These are phyloP conservation scores for Lasioglossum calceatum DNA, from an alignment of 2,888 invertebrate species.

Conservation along the genomic window DNA sequence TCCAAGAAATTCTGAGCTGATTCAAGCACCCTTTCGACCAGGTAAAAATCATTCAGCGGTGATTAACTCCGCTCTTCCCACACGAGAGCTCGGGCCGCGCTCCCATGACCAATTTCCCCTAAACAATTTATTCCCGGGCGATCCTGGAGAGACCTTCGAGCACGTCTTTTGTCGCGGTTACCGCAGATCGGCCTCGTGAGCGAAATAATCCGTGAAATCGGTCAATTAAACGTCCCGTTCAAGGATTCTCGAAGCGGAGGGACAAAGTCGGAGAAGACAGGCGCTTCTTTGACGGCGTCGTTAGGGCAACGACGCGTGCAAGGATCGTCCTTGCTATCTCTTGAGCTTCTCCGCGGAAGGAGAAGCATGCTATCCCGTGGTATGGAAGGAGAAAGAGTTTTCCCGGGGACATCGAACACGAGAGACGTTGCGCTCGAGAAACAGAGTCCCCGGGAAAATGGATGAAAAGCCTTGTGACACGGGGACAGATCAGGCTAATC, in stretches of 20 bases:
- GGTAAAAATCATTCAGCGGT: background rate
- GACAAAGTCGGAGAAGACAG: conserved; percentile 33
- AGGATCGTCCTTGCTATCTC: conserved; percentile 46
- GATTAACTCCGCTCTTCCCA: background rate
- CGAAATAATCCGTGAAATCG: conserved; percentile 76
- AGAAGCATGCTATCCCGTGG: background rate
- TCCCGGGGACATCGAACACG: background rate
- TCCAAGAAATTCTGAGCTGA: background rate
- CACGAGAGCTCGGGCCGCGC: background rate
- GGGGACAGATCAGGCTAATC: conserved; percentile 66
- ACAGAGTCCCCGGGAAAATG: conserved; percentile 22
- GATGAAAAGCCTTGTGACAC: conserved; percentile 47
- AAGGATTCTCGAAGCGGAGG: conserved; percentile 39
- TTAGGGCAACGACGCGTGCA: conserved; percentile 65
- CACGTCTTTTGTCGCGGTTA: conserved; percentile 13
- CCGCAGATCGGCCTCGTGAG: background rate
- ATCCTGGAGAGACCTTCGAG: background rate
- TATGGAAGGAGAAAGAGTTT: conserved; percentile 28
- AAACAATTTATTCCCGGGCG: background rate
- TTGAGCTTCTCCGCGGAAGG: conserved; percentile 18
- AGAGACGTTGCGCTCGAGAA: conserved; percentile 10
- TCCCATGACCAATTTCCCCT: background rate
- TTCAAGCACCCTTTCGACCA: background rate
- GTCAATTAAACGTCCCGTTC: conserved; percentile 71
- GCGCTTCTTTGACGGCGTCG: conserved; percentile 61